Evolutionary conservation across 2,113 vertebrate genomes (phyloP).

Genomic region (Argyrosomus japonicus): DNA sequence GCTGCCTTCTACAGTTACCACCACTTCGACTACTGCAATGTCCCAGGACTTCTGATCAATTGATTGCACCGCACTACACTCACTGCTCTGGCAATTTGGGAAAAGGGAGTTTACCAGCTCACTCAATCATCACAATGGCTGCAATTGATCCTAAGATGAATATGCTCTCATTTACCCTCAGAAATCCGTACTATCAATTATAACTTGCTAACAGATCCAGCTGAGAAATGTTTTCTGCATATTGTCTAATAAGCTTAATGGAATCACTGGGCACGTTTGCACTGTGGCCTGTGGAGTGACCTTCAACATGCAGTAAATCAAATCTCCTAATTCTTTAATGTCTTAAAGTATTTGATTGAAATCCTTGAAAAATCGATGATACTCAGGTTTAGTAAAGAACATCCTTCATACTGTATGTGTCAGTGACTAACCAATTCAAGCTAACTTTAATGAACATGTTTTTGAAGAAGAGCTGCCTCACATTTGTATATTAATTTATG

Average conservation of each 20-base stretch:
- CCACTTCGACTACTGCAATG: background rate
- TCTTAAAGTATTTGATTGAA: background rate
- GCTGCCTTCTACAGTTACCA: background rate
- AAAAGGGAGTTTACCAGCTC: background rate
- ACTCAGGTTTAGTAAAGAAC: background rate
- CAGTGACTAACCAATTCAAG: background rate
- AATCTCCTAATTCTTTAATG: background rate
- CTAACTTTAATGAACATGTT: too few relatives aligned
- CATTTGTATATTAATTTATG: background rate
- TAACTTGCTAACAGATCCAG: slow-evolving; percentile 5
- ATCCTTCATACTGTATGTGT: background rate
- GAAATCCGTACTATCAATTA: background rate
- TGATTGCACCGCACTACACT: background rate
- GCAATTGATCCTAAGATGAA: slow-evolving; percentile 22
- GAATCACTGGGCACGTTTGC: background rate
- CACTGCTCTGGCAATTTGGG: background rate
- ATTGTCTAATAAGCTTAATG: background rate
- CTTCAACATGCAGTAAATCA: slow-evolving; percentile 9
- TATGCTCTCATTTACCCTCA: slow-evolving; percentile 4
- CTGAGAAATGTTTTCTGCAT: slow-evolving; percentile 21
- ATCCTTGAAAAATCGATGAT: background rate
- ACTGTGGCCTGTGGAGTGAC: slow-evolving; percentile 4
- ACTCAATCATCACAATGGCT: slow-evolving; percentile 23
- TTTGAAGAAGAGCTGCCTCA: background rate
- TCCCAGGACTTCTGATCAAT: background rate